Base-by-base conservation (phyloP, 2,797 vertebrate genomes). In the Phoxinus dragarum region DNA sequence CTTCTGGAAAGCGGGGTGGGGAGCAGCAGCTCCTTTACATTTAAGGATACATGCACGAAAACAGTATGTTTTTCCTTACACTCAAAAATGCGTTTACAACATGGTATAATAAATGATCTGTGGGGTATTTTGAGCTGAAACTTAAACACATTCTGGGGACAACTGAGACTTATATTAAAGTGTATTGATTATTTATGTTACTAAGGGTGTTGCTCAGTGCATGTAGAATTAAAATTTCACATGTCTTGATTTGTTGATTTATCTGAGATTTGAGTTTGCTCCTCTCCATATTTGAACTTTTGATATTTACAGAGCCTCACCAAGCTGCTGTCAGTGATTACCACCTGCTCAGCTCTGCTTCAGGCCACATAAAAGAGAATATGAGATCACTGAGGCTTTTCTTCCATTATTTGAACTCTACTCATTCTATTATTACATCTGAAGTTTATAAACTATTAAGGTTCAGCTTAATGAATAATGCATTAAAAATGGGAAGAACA, bases 381-480 rank as follows among this genome's bases (percentile, higher is more conserved):
- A 88, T 27, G 66, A 86, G 21, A 90, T 80, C 72, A 82, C 47
- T 61, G 40, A 75, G 21, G 42, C 86, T 59, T 86, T 78, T 78
- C 23, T 68, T 84, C 66, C 74, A 78, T 71, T 84, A 86, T 84
- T 81, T 73, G 75, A 72, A 79, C 90, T 86, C 80, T 75, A 73
- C 59, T 80, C 81, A 64, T 88, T 92, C 86, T 86, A 84, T 90
- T 81, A 40, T 84, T 86, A 77, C 87, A 88, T 90, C 80, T 86
- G 81, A 81, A 88, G 85, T 56, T 81, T 67, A 93, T 89, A 89
- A 94, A 92, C 87, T 88, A 90, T 92, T 93, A 88, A 92, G 52
- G 54, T 87, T 66, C 56, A 40, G 66, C n/a, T 17, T 66, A 47
- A 89, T 93, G 7, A 91, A 94, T 92, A 87, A 93, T 93, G 88